These are phyloP conservation scores for Fissipunctia ypsillon DNA, from an alignment of 2,888 invertebrate genomes.

Conservation along the genomic window DNA sequence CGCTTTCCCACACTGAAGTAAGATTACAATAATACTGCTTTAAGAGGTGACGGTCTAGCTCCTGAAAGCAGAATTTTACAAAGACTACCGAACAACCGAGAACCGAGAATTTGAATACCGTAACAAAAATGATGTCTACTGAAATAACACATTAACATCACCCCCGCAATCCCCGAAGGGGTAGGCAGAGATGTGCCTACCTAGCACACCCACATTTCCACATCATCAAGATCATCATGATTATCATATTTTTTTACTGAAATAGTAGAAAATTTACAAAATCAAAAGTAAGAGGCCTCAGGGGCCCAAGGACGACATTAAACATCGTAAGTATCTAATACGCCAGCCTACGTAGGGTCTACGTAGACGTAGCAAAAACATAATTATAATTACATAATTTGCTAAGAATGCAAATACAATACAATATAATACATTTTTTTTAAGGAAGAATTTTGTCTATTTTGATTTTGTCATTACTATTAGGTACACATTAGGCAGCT, in stretches of 20 bases:
- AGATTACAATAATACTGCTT: too few species aligned
- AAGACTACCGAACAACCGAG: too few species aligned
- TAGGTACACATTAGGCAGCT: background rate
- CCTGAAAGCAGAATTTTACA: background rate
- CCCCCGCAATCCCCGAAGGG: background rate
- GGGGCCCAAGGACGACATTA: background rate
- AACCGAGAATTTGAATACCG: background rate
- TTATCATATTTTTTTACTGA: background rate
- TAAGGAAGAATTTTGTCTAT: too few species aligned
- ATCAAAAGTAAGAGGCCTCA: background rate
- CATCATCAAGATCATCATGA: background rate
- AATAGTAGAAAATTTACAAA: background rate
- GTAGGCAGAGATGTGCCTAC: background rate
- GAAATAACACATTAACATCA: background rate
- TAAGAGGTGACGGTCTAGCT: too few species aligned
- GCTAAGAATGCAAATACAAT: slow-evolving; percentile 30
- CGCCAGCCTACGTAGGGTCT: slow-evolving; percentile 11
- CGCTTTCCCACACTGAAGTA: too few species aligned
- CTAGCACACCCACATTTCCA: background rate
- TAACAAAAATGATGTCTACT: background rate
- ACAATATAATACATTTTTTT: slow-evolving; percentile 11
- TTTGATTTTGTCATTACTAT: background rate
- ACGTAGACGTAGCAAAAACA: background rate
- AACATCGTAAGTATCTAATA: background rate
- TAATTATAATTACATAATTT: too few species aligned